Evolutionary conservation across 1,140 invertebrate genomes (phyloP).

Genomic region (Lithobius niger): DNA sequence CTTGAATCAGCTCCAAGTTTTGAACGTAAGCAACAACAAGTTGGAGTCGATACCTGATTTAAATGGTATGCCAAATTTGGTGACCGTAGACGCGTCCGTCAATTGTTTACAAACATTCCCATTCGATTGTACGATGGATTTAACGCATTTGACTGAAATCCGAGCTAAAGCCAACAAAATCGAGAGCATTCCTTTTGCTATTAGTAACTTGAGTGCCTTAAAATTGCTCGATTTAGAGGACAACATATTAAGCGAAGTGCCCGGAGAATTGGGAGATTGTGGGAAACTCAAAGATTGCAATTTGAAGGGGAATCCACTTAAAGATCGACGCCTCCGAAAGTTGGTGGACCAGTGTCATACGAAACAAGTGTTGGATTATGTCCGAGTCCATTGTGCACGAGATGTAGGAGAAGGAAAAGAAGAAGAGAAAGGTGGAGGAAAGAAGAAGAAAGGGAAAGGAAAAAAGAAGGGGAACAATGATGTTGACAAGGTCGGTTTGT

Average conservation of each 20-base stretch:
- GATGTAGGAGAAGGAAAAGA: slow-evolving; percentile 18
- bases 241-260: slow-evolving; percentile 47
- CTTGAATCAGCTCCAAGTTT: slow-evolving; percentile 46
- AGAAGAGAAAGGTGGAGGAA: slow-evolving; percentile 20
- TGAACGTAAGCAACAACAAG: slow-evolving; percentile 54
- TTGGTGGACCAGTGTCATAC: slow-evolving; percentile 51
- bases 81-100: slow-evolving; percentile 43
- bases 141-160: slow-evolving; percentile 50
- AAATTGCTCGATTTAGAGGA: slow-evolving; percentile 53
- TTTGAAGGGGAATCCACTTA: slow-evolving; percentile 54
- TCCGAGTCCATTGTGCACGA: slow-evolving; percentile 44
- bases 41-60: slow-evolving; percentile 45
- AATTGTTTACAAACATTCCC: slow-evolving; percentile 51
- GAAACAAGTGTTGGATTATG: slow-evolving; percentile 54
- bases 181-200: slow-evolving; percentile 41
- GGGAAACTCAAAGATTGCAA: slow-evolving; percentile 48
- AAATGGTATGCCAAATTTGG: slow-evolving; percentile 45
- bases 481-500: slow-evolving; percentile 17
- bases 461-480: slow-evolving; percentile 33
- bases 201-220: slow-evolving; percentile 42
- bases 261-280: slow-evolving; percentile 47
- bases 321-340: slow-evolving; percentile 54
- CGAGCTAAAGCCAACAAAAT: slow-evolving; percentile 52
- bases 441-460: slow-evolving; percentile 26
- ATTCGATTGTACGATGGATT: slow-evolving; percentile 42